phyloP scores from a whole-genome alignment of 2,888 invertebrate genomes.

The Heliconius erato region DNA sequence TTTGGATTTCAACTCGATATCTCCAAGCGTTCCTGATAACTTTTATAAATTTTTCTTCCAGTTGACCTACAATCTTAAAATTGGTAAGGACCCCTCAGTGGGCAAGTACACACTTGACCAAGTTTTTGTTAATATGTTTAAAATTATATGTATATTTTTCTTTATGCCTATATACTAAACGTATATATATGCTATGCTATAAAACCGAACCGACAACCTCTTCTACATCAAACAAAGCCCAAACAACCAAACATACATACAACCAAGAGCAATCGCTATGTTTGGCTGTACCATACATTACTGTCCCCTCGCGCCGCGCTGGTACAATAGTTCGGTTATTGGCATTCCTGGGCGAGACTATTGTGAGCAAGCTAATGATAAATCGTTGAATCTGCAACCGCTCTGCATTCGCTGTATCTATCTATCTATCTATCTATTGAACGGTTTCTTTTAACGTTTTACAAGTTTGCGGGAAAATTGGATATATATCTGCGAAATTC shows the following conservation, averaged over 20 bases:
- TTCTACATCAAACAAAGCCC: background rate
- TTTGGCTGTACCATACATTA: conserved; percentile 21
- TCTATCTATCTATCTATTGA: conserved; percentile 37
- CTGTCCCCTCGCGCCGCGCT: conserved; percentile 56
- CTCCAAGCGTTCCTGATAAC: too few species aligned
- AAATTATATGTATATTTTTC: background rate
- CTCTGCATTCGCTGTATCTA: conserved; percentile 39
- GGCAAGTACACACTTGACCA: too few species aligned
- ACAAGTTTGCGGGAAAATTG: conserved; percentile 2
- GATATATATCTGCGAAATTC: background rate
- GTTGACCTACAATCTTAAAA: too few species aligned
- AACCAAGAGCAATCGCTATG: conserved; percentile 53
- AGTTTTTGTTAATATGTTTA: background rate
- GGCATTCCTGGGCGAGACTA: conserved; percentile 75
- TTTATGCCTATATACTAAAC: background rate
- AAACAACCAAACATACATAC: background rate
- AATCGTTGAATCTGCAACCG: conserved; percentile 70
- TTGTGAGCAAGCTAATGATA: conserved; percentile 78
- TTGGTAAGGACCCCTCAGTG: too few species aligned
- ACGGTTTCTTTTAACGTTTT: conserved; percentile 20
- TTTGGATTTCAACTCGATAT: too few species aligned
- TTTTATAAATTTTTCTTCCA: too few species aligned
- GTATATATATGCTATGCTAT: too few species aligned
- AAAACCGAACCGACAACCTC: background rate
- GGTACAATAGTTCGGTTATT: conserved; percentile 76